Base-by-base conservation (phyloP, 2,888 invertebrate species). In the Megamerina dolium region DNA sequence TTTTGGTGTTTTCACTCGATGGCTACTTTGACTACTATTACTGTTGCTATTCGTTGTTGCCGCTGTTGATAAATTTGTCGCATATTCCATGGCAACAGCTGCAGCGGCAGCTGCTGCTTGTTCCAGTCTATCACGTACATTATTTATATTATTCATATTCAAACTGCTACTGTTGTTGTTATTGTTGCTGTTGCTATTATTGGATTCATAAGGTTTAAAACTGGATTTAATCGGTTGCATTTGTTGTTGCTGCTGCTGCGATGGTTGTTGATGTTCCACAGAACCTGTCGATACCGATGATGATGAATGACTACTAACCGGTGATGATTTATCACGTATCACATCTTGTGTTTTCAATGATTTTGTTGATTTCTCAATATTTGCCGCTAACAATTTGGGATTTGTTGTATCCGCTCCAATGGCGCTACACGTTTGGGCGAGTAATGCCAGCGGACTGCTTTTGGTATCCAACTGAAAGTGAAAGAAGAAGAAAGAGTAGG, bases 391-490 rank as follows among this genome's bases (percentile, higher is more conserved):
- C 46, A 87, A 75, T 63, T 86, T 85, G 41, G 85, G 80, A 67
- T 83, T 83, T 39, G 89, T 84, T 19, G 86, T 78, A 72, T 94
- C 94, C 5, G 88, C 84, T 52, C 94, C 96, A 64, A 96, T 96
- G 66, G 93, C 94, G 71, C 93, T 95, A 77, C 96, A 96, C 41
- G 96, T 96, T 73, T 95, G 94, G 40, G 95, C 95, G 60, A 96
- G 76, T 49, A 96, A 77, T 37, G 95, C 95, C 72, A 96, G 75
- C 14, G 96, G 96, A 75, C 93, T 94, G 76, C 95, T 94, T 78
- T 94, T 95, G 54, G 93, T 91, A 75, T 95, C 95, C 81, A 94
- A 78, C 95, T 95, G 84, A 55, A 86, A 86, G 14, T 10, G 26
- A 27, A 13, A 27, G 17, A 31, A 88, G 31, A 31, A 31, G 14